Base-by-base conservation (phyloP, 1,140 invertebrate genomes). In the Coelopa frigida region DNA sequence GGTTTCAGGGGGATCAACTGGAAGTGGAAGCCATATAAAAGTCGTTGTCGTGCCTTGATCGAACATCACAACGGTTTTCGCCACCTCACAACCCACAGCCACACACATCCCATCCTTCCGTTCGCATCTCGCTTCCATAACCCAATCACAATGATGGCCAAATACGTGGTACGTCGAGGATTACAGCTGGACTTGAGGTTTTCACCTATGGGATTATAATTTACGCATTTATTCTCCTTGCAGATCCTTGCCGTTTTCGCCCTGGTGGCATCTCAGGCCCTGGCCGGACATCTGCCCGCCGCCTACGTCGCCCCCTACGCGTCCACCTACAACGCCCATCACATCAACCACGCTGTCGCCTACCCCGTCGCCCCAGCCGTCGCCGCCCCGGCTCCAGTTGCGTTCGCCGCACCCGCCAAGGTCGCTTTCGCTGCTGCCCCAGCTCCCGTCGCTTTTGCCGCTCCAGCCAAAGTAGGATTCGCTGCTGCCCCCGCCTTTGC, bases 311-410 rank as follows among this genome's bases (percentile, higher is more conserved):
- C 73, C 6, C 78, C 78, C 21, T 77, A 76, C 42, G 77, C 76
- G 15, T 72, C 64, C 37, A 76, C 74, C 43, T 80, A 75, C 59
- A 78, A 77, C 43, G 74, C 77, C 0, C 77, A 79, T 48, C 70
- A 72, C 33, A 61, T 79, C 32, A 77, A 78, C 57, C 78, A 80
- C 43, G 75, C 77, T 6, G 57, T 76, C n/a, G 75, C 75, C 22
- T 68, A 71, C 15, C 76, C 76, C 5, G 56, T 60, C 11, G 61
- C 65, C 17, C 59, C 55, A 15, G 55, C 59, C 4, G 58, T 59
- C 10, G 56, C 59, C 11, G 54, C 58, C 21, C 49, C 63, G 12
- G 51, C 58, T 18, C 53, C 55, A 24, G 40, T 47, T 0, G 68
- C 62, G 21, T 53, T 52, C 6, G 51, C 58, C 7, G 47, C 56